Conservation (phyloP, 2,888 invertebrate genomes). For the Allygus modestus region DNA sequence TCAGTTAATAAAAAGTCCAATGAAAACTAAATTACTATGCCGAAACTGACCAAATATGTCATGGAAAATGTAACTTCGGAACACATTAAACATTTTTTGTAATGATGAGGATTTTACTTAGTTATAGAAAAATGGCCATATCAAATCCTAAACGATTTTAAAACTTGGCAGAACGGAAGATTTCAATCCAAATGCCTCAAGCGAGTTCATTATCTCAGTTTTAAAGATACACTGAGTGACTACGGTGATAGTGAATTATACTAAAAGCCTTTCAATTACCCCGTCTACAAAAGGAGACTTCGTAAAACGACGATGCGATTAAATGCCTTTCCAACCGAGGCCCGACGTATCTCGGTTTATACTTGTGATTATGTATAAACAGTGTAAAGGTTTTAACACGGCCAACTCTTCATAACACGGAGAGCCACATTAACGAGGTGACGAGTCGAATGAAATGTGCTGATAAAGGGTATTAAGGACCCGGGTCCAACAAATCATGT, state of each 20-base stretch:
- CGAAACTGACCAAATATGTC: too few species aligned
- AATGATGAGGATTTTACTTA: too few species aligned
- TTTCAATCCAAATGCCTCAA: constrained; percentile 3
- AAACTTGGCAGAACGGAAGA: not conserved
- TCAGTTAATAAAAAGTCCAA: too few species aligned
- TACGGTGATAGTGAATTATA: constrained; percentile 36
- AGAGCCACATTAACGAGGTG: constrained; percentile 42
- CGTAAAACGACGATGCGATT: constrained; percentile 32
- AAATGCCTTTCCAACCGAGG: constrained; percentile 19
- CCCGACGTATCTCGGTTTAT: constrained; percentile 36
- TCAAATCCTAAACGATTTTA: not conserved
- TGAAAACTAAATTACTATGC: too few species aligned
- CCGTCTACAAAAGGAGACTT: constrained; percentile 23
- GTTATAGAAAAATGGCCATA: not conserved
- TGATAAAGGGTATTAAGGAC: constrained; percentile 53
- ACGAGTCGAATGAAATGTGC: constrained; percentile 46
- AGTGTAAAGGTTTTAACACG: constrained; percentile 53
- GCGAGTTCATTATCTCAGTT: constrained; percentile 31
- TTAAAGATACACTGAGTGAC: constrained; percentile 23
- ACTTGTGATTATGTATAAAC: constrained; percentile 54
- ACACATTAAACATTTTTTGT: too few species aligned
- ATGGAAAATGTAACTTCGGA: too few species aligned
- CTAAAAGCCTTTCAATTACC: constrained; percentile 55
- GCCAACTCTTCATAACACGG: constrained; percentile 48
- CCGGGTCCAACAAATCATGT: constrained; percentile 51